These are phyloP conservation scores for Sphaeridia pumilis DNA, from an alignment of 2,888 invertebrate genomes.

Conservation along the genomic window DNA sequence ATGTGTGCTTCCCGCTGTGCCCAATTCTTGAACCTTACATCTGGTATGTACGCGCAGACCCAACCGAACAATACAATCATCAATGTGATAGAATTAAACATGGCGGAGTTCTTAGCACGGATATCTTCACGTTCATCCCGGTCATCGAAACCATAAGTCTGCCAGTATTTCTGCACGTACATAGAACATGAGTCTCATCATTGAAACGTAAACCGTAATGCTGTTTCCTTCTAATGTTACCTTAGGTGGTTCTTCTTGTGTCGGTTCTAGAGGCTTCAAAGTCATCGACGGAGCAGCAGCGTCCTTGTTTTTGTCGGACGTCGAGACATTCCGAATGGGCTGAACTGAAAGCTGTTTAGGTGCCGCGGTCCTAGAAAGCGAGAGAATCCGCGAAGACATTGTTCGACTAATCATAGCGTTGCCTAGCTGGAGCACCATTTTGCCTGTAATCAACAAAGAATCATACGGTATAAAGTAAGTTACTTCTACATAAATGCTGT, in stretches of 20 bases:
- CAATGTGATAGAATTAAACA: slow-evolving; percentile 61
- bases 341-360: no score
- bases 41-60: slow-evolving; percentile 61
- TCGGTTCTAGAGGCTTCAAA: background rate
- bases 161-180: slow-evolving; percentile 23
- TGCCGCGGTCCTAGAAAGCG: no score
- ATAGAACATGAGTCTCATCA: no score
- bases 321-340: slow-evolving; percentile 16
- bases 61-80: slow-evolving; percentile 57
- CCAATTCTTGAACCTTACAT: slow-evolving; percentile 40
- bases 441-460: background rate
- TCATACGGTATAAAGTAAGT: no score
- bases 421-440: no score
- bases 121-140: slow-evolving; percentile 19
- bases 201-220: no score
- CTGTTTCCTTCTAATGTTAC: no score
- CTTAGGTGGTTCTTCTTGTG: no score
- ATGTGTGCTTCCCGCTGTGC: slow-evolving; percentile 31
- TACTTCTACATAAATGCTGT: no score
- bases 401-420: no score
- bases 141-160: slow-evolving; percentile 17
- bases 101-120: slow-evolving; percentile 35
- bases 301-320: slow-evolving; percentile 26
- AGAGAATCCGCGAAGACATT: no score
- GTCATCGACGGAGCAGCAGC: slow-evolving; percentile 15